Evolutionary conservation across 2,113 vertebrate genomes (phyloP).

Genomic region (Carollia perspicillata): DNA sequence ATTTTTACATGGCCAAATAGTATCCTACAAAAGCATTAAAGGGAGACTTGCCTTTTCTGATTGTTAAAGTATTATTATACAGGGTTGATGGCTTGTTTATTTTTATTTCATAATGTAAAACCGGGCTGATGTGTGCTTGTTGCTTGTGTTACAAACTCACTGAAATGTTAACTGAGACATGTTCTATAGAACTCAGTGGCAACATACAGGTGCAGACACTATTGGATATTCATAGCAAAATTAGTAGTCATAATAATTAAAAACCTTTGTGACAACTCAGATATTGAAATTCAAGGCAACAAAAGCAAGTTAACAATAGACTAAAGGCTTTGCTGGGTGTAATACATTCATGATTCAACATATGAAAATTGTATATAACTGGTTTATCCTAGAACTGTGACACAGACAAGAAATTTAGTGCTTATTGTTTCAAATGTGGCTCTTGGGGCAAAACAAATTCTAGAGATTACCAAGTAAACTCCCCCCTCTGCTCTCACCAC

Average conservation of each 20-base stretch:
- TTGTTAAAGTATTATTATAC: background rate
- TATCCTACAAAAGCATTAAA: slow-evolving; percentile 38
- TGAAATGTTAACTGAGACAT: background rate
- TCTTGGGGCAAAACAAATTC: slow-evolving; percentile 19
- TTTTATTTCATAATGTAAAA: background rate
- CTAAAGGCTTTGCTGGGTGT: background rate
- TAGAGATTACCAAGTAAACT: background rate
- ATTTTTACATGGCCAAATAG: slow-evolving; percentile 62
- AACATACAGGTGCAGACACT: background rate
- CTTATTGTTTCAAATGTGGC: background rate
- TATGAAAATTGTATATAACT: background rate
- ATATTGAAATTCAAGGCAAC: background rate
- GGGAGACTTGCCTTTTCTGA: background rate
- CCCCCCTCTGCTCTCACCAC: background rate
- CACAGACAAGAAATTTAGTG: background rate
- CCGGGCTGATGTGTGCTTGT: background rate
- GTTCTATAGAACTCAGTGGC: background rate
- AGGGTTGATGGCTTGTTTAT: background rate
- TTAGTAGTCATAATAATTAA: background rate
- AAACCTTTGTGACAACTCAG: slow-evolving; percentile 7
- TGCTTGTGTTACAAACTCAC: background rate
- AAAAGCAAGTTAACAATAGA: background rate
- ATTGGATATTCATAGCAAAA: background rate
- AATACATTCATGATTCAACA: background rate
- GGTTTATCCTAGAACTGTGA: background rate